These are phyloP conservation scores for Deroptyus accipitrinus DNA, from an alignment of 2,113 vertebrate genomes.

Conservation along the genomic window DNA sequence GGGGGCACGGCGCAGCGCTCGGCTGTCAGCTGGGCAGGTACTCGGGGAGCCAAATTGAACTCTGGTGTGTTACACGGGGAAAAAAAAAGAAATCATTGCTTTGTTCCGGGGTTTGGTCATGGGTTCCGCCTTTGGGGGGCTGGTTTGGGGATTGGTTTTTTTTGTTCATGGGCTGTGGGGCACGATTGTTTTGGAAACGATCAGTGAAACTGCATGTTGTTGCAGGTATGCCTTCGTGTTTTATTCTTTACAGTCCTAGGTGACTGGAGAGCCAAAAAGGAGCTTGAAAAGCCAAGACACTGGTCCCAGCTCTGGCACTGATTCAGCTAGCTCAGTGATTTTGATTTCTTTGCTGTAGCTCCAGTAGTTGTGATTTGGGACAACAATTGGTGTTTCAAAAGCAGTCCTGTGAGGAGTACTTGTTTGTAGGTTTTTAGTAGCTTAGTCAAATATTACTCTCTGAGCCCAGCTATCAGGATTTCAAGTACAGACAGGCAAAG, in stretches of 20 bases:
- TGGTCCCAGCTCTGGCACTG: not conserved
- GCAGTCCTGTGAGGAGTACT: not conserved
- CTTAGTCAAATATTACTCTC: not conserved
- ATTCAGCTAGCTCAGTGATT: not conserved
- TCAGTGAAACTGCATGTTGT: not conserved
- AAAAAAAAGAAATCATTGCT: not conserved
- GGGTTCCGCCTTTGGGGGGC: not conserved
- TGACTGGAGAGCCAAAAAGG: not conserved
- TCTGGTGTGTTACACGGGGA: not conserved
- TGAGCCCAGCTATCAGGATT: not conserved
- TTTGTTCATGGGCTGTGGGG: not conserved
- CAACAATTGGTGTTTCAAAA: not conserved
- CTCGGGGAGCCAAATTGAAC: not conserved
- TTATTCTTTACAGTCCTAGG: not conserved
- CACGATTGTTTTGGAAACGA: not conserved
- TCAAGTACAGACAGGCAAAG: conserved; percentile 30
- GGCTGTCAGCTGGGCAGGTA: not conserved
- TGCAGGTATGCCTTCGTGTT: not conserved
- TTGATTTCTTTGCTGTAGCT: not conserved
- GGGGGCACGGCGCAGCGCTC: not conserved
- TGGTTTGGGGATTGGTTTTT: too few species aligned
- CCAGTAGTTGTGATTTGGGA: not conserved
- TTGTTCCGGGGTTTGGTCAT: not conserved
- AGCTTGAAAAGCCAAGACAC: not conserved
- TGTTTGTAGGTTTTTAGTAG: not conserved